Percentiles rank a stretch among this genome's conserved stretches.
phyloP scores from a whole-genome alignment of 2,113 vertebrate genomes.

The Phoenicopterus ruber region DNA sequence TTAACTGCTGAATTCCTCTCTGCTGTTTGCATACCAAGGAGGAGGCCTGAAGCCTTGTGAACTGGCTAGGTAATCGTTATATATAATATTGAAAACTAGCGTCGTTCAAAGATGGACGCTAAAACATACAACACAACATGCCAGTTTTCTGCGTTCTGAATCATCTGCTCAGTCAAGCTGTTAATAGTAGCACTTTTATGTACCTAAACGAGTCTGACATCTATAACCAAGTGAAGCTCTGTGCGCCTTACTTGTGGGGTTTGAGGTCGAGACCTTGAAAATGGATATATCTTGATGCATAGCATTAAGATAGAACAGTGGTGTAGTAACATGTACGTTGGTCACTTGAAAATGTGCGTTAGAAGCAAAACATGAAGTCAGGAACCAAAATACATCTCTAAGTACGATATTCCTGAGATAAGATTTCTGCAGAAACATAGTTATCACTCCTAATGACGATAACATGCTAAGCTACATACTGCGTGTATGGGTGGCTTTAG shows the following conservation, averaged over 20 bases:
- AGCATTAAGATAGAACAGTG: not conserved
- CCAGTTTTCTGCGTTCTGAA: not conserved
- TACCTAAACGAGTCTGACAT: not conserved
- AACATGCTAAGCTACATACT: not conserved
- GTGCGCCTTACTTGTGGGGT: not conserved
- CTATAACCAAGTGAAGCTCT: not conserved
- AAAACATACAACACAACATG: not conserved
- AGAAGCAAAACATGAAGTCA: not conserved
- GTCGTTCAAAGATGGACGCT: not conserved
- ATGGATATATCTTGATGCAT: not conserved
- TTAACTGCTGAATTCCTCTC: not conserved
- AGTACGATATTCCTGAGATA: not conserved
- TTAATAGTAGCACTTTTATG: not conserved
- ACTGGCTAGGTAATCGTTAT: not conserved
- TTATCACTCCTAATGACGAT: not conserved
- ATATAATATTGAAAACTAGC: accelerated
- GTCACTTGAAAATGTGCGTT: accelerated
- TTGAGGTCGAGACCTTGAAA: not conserved
- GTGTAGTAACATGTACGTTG: accelerated
- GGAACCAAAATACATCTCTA: not conserved
- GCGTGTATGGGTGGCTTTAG: not conserved
- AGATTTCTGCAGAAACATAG: not conserved
- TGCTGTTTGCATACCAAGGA: not conserved
- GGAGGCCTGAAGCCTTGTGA: not conserved
- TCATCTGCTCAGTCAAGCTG: not conserved